These are phyloP conservation scores for Limonius californicus DNA, from an alignment of 1,140 invertebrate species.

Conservation along the genomic window DNA sequence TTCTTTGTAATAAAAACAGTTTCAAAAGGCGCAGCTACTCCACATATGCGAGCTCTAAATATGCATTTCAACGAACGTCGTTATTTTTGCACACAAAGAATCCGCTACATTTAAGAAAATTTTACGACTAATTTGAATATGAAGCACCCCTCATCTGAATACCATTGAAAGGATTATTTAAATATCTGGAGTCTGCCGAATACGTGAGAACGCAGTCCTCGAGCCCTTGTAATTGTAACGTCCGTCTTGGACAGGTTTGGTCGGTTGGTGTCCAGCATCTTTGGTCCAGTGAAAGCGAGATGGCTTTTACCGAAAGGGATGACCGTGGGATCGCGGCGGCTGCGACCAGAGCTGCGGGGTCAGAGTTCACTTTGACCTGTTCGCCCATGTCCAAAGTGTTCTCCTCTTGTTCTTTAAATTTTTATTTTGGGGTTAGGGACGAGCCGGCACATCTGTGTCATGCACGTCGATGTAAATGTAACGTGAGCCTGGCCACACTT, in stretches of 20 bases:
- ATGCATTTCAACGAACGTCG: too few species aligned
- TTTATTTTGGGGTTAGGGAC: neutral
- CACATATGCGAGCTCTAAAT: too few species aligned
- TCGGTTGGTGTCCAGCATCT: constrained; percentile 20
- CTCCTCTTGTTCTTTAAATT: constrained; percentile 8
- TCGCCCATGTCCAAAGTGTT: constrained; percentile 4
- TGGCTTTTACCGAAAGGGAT: constrained; percentile 16
- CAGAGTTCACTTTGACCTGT: constrained; percentile 26
- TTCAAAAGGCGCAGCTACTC: too few species aligned
- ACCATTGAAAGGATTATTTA: constrained; percentile 7
- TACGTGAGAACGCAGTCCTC: neutral
- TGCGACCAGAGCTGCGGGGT: constrained; percentile 18
- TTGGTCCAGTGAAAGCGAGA: neutral
- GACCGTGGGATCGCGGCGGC: constrained; percentile 28
- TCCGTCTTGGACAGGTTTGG: constrained; percentile 33
- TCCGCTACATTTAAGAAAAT: too few species aligned
- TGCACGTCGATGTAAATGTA: neutral
- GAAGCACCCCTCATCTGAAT: neutral
- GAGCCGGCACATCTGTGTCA: constrained; percentile 1
- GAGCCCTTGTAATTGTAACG: constrained; percentile 10
- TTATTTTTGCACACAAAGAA: too few species aligned
- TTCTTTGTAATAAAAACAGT: too few species aligned
- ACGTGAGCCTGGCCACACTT: neutral
- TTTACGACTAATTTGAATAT: constrained; percentile 17
- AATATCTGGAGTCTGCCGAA: neutral